These are phyloP conservation scores for Cliona cf. orientalis DNA, from an alignment of 37 sponge, comb jelly and placozoan species.

Conservation along the genomic window DNA sequence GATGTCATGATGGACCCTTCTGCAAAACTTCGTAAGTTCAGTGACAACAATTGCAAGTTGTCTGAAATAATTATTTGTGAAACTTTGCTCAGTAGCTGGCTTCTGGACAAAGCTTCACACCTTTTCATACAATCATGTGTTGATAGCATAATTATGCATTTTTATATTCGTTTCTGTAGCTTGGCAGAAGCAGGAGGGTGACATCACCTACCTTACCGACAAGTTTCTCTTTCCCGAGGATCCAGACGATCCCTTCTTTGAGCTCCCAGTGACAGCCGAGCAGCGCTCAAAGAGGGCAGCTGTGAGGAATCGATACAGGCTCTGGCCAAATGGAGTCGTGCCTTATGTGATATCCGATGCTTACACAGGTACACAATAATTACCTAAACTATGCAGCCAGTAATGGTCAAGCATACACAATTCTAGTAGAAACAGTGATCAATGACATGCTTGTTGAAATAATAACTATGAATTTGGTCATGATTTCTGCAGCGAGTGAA, in stretches of 20 bases:
- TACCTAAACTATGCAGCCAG: too few species aligned
- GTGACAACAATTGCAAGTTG: too few species aligned
- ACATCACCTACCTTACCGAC: conserved; percentile 10
- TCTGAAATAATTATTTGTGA: too few species aligned
- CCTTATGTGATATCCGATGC: conserved; percentile 8
- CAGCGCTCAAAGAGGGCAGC: conserved; percentile 41
- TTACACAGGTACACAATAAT: background rate
- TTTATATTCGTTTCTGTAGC: too few species aligned
- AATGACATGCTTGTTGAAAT: too few species aligned
- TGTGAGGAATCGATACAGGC: background rate
- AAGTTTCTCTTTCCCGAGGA: background rate
- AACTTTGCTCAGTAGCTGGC: too few species aligned
- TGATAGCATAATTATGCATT: too few species aligned
- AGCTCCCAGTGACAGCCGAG: background rate
- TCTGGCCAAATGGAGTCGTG: conserved; percentile 71
- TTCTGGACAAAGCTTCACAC: too few species aligned
- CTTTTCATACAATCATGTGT: too few species aligned
- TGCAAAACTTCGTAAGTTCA: background rate
- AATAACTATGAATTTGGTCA: too few species aligned
- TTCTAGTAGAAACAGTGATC: too few species aligned
- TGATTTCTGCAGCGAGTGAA: conserved; percentile 43
- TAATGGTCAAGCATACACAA: too few species aligned
- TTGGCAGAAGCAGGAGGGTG: background rate
- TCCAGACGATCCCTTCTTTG: background rate
- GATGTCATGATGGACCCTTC: background rate